Evolutionary conservation across 1,140 invertebrate species (phyloP).

Genomic region (Tetranychus cinnabarinus): DNA sequence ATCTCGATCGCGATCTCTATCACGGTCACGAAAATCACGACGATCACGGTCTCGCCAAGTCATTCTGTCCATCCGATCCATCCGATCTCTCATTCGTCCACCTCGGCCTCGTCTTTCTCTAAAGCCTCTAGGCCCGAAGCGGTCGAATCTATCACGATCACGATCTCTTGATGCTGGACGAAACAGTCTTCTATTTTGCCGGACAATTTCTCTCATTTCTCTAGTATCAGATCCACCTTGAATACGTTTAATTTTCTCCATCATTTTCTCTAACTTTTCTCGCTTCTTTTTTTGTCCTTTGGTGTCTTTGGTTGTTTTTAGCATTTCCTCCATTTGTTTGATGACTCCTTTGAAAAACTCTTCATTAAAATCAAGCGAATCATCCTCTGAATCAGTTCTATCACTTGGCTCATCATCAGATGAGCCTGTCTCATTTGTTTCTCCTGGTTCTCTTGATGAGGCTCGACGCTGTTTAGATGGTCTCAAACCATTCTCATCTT

Average conservation of each 20-base stretch:
- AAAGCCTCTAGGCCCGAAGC: neutral
- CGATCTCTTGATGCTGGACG: neutral
- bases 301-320: neutral
- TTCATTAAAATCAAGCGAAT: neutral
- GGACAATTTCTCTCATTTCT: neutral
- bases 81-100: neutral
- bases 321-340: neutral
- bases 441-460: neutral
- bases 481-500: neutral
- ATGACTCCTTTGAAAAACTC: neutral
- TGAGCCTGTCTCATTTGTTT: neutral
- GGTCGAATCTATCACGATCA: neutral
- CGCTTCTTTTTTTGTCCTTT: neutral
- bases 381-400: neutral
- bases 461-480: neutral
- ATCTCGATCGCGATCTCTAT: slow-evolving; percentile 2
- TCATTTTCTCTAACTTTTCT: neutral
- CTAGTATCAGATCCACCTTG: neutral
- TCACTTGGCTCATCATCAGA: neutral
- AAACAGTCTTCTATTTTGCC: neutral
- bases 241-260: neutral
- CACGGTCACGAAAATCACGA: neutral
- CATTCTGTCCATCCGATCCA: neutral
- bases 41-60: neutral
- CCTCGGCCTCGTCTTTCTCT: neutral